Base-by-base conservation (phyloP, 2,888 invertebrate genomes). In the Macropis europaea region DNA sequence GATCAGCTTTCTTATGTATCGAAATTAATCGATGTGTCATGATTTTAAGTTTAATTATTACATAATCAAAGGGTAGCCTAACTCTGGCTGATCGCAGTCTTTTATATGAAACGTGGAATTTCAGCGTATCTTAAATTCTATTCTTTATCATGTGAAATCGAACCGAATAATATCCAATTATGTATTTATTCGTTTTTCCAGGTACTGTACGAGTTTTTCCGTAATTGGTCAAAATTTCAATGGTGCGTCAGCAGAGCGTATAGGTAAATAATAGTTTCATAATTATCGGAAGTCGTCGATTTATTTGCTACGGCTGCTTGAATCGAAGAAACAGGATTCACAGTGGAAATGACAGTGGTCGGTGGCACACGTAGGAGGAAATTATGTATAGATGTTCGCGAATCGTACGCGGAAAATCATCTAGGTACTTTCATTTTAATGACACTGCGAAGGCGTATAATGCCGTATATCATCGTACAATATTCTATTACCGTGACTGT, bases 271-370 rank as follows among this genome's bases (percentile, higher is more conserved):
- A 13, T 15, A 43, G 26, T 19, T 43, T 30, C 17, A 17, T 52
- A 45, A 40, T 57, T 52, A 68, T 68, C 61, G 71, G 71, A 68
- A 72, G 68, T 70, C 17, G 26, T n/a, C 61, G 40, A 68, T 68
- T 62, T 61, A 52, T 57, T 34, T 19, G 30, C 9, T 19, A 57
- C 40, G 56, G 30, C 30, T 52, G 57, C 42, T 47, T 24, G 56
- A 48, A n/a, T n/a, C 32, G 6, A 32, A n/a, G 50, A 34, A 54
- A 15, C 47, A 40, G 32, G 47, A 24, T 42, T 36, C 38, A 1
- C 38, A 17, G 22, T 17, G 19, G 9, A 57, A 57, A 45, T 52
- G 30, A 54, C 11, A 47, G 30, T 36, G n/a, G 3, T 5, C 11
- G 24, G 2, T 7, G 13, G 17, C 26, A 6, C 34, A 30, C 30